These are phyloP conservation scores for Darevskia nairensis DNA, from an alignment of 2,797 vertebrate genomes.

Conservation along the genomic window DNA sequence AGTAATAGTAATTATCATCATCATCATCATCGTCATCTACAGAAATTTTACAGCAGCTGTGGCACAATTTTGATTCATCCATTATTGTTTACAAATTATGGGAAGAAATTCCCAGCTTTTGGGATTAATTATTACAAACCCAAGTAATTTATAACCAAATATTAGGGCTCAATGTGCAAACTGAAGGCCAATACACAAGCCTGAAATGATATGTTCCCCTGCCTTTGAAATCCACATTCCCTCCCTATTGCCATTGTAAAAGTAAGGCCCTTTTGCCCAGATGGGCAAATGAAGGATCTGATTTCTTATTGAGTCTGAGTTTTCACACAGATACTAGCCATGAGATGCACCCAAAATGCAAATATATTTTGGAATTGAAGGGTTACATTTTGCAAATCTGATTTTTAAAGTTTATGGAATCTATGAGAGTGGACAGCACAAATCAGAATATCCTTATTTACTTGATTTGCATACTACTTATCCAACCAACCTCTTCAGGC, in stretches of 20 bases:
- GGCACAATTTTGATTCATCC: conserved; percentile 5
- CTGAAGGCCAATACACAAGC: conserved; percentile 31
- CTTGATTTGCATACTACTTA: too few relatives aligned
- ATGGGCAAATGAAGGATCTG: background rate
- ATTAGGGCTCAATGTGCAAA: conserved; percentile 1
- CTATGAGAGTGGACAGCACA: background rate
- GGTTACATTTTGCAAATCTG: background rate
- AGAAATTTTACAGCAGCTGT: conserved; percentile 8
- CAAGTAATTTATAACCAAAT: conserved; percentile 17
- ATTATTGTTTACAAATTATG: conserved; percentile 29
- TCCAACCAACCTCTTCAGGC: too few relatives aligned
- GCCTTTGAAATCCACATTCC: background rate
- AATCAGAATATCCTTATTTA: background rate
- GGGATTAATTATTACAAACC: conserved; percentile 18
- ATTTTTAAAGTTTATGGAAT: background rate
- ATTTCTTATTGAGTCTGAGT: background rate
- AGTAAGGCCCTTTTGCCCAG: too few relatives aligned
- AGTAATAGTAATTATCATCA: background rate
- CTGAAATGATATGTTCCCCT: conserved; percentile 16
- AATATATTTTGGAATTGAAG: background rate
- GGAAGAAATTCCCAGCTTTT: conserved; percentile 39
- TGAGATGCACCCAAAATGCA: background rate
- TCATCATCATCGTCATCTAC: background rate
- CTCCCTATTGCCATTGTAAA: too few relatives aligned
- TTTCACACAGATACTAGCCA: too few relatives aligned